A percentile compares a stretch with the other conserved stretches of the same genome.
These are phyloP conservation scores for Mantis religiosa DNA, from an alignment of 2,888 invertebrate genomes.

Conservation along the genomic window DNA sequence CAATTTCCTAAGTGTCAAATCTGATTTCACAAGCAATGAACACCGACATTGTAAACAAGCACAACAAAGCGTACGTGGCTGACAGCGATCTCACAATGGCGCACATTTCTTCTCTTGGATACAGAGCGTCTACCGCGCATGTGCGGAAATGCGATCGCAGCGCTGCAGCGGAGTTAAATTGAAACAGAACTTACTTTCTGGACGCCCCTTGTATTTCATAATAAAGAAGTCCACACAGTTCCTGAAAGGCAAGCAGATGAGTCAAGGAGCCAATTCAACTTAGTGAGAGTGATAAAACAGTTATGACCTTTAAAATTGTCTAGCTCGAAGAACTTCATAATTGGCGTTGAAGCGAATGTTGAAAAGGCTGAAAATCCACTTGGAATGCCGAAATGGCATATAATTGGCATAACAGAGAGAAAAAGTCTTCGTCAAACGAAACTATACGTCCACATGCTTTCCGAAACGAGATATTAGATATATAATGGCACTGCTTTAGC, in stretches of 20 bases:
- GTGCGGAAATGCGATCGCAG: too few species aligned
- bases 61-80: too few species aligned
- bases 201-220: too few species aligned
- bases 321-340: background rate
- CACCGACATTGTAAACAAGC: too few species aligned
- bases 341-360: background rate
- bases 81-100: too few species aligned
- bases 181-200: too few species aligned
- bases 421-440: background rate
- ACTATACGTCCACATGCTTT: background rate
- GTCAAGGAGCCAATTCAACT: background rate
- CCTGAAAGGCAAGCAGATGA: background rate
- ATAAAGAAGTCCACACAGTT: background rate
- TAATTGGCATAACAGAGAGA: background rate
- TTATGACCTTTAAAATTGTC: background rate
- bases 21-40: too few species aligned
- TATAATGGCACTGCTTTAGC: background rate
- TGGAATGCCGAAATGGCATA: background rate
- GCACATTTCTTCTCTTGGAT: too few species aligned
- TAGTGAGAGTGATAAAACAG: background rate
- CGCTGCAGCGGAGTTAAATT: too few species aligned
- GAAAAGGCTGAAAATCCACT: background rate
- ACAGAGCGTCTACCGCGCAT: too few species aligned
- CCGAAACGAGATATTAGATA: background rate
- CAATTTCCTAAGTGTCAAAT: too few species aligned